These are phyloP conservation scores for Bombus picipes DNA, from an alignment of 1,140 invertebrate genomes.

Conservation along the genomic window DNA sequence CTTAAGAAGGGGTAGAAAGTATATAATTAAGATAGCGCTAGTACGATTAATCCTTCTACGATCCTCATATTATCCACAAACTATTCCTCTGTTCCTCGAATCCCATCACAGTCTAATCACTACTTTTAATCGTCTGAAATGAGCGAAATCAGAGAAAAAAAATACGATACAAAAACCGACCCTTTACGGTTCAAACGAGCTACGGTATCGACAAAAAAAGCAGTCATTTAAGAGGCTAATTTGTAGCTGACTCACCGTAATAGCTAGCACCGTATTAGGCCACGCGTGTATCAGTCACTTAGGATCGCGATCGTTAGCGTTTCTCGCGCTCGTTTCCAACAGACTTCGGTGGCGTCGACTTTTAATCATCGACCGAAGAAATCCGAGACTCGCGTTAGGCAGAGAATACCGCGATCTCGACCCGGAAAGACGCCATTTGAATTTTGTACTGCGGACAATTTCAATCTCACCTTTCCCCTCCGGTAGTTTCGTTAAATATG, in stretches of 20 bases:
- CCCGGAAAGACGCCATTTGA: conserved; percentile 48
- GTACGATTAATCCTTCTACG: background rate
- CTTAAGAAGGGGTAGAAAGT: background rate
- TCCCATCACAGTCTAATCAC: background rate
- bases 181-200: background rate
- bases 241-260: background rate
- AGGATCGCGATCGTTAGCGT: conserved; percentile 34
- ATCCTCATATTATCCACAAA: background rate
- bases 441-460: conserved; percentile 43
- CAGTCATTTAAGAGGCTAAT: background rate
- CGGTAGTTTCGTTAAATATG: conserved; percentile 29
- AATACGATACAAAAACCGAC: background rate
- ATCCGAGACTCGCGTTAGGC: background rate
- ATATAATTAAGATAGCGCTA: background rate
- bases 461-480: conserved; percentile 19
- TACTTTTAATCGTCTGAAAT: background rate
- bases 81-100: background rate
- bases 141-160: background rate
- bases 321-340: background rate
- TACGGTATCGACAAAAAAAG: background rate
- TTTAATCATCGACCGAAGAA: conserved; percentile 26
- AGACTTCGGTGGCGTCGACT: background rate
- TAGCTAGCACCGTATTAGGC: background rate
- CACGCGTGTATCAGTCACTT: conserved; percentile 1
- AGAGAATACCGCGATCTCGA: conserved; percentile 27